Evolutionary conservation across 2,797 vertebrate genomes (phyloP), one percentile per base, ranked within the genome.

Genomic region (Bucorvus abyssinicus): DNA sequence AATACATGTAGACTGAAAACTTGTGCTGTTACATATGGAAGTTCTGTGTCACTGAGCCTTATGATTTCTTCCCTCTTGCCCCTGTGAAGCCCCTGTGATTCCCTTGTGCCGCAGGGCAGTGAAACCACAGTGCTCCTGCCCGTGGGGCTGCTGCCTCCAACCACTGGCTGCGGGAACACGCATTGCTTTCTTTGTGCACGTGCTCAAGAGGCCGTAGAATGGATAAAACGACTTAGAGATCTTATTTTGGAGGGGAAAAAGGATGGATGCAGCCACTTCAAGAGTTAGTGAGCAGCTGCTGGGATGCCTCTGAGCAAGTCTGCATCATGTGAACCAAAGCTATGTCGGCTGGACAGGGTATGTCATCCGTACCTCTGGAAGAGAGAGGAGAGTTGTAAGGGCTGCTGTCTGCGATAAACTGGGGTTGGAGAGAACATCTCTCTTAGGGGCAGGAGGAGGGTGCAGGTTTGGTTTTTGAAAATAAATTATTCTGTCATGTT

Each of bases 201-300:
- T 0, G 0, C 13, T 14, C 6, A 40, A 0, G 36, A 53, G 53
- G 20, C 45, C 1, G 0, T 10, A 30, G 24, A 17, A 26, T 14
- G 20, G 63, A 27, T 45, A 53, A 87, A 56, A 34, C 0, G 0
- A 30, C 47, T 23, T 34, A 1, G 42, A 47, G 50, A 22, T 32
- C 52, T 75, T 23, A 7, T 6, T 53, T 45, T 45, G 27, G 32
- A 42, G 32, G 64, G 69, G 57, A 53, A 45, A 29, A 80, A 60
- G 10, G 29, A 6, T 59, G 74, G 32, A n/a, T 47, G 36, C 30
- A 67, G 53, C 38, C 5, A 1, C n/a, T 85, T 63, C 19, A 5
- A 49, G 69, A 32, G 17, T 53, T 57, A 27, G 53, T 0, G 4
- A n/a, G 60, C 0, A 3, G 56, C 29, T 60, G 19, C 50, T 52